These are phyloP conservation scores for Lordiphosa stackelbergi DNA, from an alignment of 1,140 invertebrate genomes.

Conservation along the genomic window DNA sequence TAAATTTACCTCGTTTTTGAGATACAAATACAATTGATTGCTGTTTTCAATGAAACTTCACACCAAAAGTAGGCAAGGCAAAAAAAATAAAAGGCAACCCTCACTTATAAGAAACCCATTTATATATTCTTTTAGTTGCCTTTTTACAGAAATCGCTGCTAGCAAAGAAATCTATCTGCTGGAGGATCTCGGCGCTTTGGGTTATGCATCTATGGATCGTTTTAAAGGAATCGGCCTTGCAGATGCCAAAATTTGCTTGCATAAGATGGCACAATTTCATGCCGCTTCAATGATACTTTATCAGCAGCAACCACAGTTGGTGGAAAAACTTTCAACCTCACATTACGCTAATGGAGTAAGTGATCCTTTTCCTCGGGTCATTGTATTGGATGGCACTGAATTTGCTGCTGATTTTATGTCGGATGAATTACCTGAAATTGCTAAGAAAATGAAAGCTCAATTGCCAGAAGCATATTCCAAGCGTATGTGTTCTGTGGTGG, in stretches of 20 bases:
- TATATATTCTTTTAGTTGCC: slow-evolving; percentile 23
- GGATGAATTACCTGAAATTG: slow-evolving; percentile 75
- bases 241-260: slow-evolving; percentile 38
- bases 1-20: too few relatives aligned
- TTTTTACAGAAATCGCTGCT: slow-evolving; percentile 23
- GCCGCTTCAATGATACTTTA: slow-evolving; percentile 53
- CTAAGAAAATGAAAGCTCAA: slow-evolving; percentile 63
- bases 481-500: slow-evolving; percentile 30
- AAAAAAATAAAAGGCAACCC: not conserved
- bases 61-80: not conserved
- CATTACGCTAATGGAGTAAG: slow-evolving; percentile 27
- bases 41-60: too few relatives aligned
- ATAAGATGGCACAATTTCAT: slow-evolving; percentile 63
- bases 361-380: slow-evolving; percentile 13
- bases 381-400: slow-evolving; percentile 49
- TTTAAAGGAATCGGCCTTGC: slow-evolving; percentile 25
- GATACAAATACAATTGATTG: too few relatives aligned
- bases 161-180: slow-evolving; percentile 49
- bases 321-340: slow-evolving; percentile 26
- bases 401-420: slow-evolving; percentile 52
- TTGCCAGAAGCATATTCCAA: slow-evolving; percentile 32
- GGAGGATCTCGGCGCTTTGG: slow-evolving; percentile 48
- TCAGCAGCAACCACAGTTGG: slow-evolving; percentile 25
- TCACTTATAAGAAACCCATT: not conserved
- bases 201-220: slow-evolving; percentile 38